phyloP scores from a whole-genome alignment of 1,140 invertebrate species.

The Phocides pigmalion region DNA sequence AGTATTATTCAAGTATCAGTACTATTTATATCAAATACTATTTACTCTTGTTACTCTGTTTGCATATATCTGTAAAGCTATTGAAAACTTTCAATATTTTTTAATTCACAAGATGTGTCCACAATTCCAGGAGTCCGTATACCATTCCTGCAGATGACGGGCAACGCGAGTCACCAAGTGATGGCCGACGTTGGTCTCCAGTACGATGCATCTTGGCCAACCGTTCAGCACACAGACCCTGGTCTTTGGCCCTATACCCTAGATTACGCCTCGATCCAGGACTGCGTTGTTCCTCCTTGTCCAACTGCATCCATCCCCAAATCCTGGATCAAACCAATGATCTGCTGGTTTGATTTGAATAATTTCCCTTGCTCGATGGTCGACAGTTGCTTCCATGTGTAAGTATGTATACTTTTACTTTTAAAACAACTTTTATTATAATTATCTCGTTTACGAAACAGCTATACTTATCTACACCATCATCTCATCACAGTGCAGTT shows the following conservation, averaged over 20 bases:
- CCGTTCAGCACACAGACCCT: conserved; percentile 81
- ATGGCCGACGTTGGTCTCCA: conserved; percentile 75
- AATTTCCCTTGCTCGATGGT: conserved; percentile 85
- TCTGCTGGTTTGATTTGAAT: conserved; percentile 82
- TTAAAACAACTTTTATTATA: too few relatives aligned
- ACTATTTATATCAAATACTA: too few relatives aligned
- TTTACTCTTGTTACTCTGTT: too few relatives aligned
- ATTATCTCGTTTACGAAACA: too few relatives aligned
- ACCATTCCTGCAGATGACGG: conserved; percentile 88
- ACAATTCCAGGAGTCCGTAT: conserved; percentile 85
- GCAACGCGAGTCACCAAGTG: conserved; percentile 84
- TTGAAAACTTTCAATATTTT: too few relatives aligned
- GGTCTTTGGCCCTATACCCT: conserved; percentile 89
- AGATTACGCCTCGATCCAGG: conserved; percentile 86
- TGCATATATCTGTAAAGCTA: too few relatives aligned
- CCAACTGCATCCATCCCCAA: conserved; percentile 86
- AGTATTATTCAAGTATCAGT: too few relatives aligned
- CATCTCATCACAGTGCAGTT: too few relatives aligned
- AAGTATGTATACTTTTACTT: conserved; percentile 52
- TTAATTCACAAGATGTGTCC: too few relatives aligned
- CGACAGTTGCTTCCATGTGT: conserved; percentile 85
- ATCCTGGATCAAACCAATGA: conserved; percentile 87
- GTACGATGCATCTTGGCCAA: conserved; percentile 88
- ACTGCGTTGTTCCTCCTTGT: conserved; percentile 87
- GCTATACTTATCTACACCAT: too few relatives aligned